A percentile compares a stretch with the other conserved stretches of the same genome.
Evolutionary conservation across 23 tunicate species (phyloP).

Genomic region (Trididemnum miniatum): DNA sequence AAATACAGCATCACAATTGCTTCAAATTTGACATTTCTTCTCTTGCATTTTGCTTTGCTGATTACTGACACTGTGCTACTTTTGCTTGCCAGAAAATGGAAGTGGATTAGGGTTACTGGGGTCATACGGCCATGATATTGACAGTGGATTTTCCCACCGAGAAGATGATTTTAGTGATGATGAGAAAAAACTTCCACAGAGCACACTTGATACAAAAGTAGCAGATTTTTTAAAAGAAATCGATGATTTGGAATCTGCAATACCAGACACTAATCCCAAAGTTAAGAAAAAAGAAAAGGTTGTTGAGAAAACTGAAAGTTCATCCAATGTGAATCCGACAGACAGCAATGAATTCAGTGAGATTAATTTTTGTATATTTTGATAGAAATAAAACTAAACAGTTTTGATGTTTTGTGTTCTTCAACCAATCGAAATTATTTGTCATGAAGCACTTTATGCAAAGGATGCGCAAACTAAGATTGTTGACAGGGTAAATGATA

Average conservation of each 20-base stretch:
- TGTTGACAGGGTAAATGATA: too few relatives aligned
- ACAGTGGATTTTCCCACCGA: conserved; percentile 12
- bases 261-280: conserved; percentile 7
- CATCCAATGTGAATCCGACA: not conserved
- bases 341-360: conserved; percentile 1
- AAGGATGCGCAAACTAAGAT: too few relatives aligned
- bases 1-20: too few relatives aligned
- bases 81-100: conserved; percentile 34
- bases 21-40: too few relatives aligned
- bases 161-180: conserved; percentile 6
- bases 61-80: too few relatives aligned
- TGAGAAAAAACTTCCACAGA: conserved; percentile 11
- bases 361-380: not conserved
- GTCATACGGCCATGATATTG: conserved; percentile 35
- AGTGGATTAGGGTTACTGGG: conserved; percentile 58
- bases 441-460: too few relatives aligned
- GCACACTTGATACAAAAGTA: conserved; percentile 70
- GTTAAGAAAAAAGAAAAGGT: conserved; percentile 16
- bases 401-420: too few relatives aligned
- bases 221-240: conserved; percentile 92
- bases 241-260: conserved; percentile 62
- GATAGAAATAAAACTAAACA: not conserved
- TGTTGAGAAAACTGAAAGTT: not conserved
- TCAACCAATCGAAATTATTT: too few relatives aligned
- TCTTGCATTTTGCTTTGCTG: too few relatives aligned